Evolutionary conservation across 53 echinoderm and acorn worm genomes (phyloP).

Genomic region (Antedon mediterranea): DNA sequence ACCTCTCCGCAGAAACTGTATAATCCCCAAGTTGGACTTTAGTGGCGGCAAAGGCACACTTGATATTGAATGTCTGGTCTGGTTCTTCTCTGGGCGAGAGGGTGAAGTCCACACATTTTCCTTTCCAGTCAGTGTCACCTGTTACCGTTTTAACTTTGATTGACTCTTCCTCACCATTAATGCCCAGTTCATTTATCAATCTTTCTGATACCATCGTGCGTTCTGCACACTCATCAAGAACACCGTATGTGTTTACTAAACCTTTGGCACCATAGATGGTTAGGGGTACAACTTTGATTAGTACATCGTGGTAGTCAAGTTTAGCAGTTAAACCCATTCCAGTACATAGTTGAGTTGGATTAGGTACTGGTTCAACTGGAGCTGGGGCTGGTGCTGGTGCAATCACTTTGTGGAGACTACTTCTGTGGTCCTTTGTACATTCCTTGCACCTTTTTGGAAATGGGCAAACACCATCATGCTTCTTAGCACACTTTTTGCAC

Average conservation of each 20-base stretch:
- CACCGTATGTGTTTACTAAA: constrained; percentile 9
- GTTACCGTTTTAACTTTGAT: constrained; percentile 9
- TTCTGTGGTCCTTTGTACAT: constrained; percentile 12
- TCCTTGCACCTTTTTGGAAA: constrained; percentile 15
- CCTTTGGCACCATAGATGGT: constrained; percentile 10
- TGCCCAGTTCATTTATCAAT: not conserved
- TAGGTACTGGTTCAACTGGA: not conserved
- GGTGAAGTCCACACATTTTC: constrained; percentile 10
- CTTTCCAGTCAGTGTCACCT: constrained; percentile 6
- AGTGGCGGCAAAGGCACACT: constrained; percentile 5
- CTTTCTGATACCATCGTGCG: constrained; percentile 10
- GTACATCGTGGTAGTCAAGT: constrained; percentile 13
- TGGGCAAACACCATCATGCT: constrained; percentile 4
- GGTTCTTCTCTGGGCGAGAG: constrained; percentile 7
- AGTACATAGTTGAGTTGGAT: constrained; percentile 10
- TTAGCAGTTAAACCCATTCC: constrained; percentile 6
- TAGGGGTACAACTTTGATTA: constrained; percentile 11
- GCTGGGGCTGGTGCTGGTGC: not conserved
- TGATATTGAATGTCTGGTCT: constrained; percentile 10
- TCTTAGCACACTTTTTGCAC: constrained; percentile 17
- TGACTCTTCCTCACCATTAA: not conserved
- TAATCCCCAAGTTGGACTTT: constrained; percentile 2
- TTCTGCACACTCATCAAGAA: constrained; percentile 15
- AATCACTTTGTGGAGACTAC: constrained; percentile 18
- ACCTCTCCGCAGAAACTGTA: constrained; percentile 2